These are phyloP conservation scores for Spheniscus humboldti DNA, from an alignment of 2,797 vertebrate genomes.

Conservation along the genomic window DNA sequence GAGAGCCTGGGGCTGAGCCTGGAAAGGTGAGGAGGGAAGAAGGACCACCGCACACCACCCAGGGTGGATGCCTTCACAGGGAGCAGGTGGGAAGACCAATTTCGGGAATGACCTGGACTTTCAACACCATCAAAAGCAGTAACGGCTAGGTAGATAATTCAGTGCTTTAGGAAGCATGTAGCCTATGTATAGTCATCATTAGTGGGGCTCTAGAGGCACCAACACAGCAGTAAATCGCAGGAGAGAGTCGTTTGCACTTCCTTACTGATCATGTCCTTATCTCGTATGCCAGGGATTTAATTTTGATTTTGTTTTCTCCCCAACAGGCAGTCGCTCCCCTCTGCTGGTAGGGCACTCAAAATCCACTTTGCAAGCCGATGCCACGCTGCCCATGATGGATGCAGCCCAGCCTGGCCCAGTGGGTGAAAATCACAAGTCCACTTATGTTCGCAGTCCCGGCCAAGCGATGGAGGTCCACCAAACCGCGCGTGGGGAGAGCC, in stretches of 20 bases:
- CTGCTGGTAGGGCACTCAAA: neutral
- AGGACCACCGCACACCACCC: fast-evolving
- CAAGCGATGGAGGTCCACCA: neutral
- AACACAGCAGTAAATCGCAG: fast-evolving
- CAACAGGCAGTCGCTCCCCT: neutral
- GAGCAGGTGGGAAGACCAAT: neutral
- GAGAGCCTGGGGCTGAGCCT: neutral
- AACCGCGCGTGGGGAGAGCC: neutral
- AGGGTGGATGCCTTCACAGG: neutral
- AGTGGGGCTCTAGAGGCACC: neutral
- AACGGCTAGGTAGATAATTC: neutral
- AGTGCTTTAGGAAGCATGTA: neutral
- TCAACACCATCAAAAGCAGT: neutral
- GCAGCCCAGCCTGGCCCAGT: neutral
- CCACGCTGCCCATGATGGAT: neutral
- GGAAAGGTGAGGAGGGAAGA: neutral
- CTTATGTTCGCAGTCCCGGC: neutral
- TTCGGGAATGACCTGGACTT: neutral
- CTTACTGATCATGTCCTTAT: neutral
- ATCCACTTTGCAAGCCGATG: neutral
- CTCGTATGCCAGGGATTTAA: neutral
- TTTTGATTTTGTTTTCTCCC: neutral
- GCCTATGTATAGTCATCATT: neutral
- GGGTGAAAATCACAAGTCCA: neutral
- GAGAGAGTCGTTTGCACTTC: neutral